These are phyloP conservation scores for Saguinus midas DNA, from an alignment of 2,113 vertebrate species.

Conservation along the genomic window DNA sequence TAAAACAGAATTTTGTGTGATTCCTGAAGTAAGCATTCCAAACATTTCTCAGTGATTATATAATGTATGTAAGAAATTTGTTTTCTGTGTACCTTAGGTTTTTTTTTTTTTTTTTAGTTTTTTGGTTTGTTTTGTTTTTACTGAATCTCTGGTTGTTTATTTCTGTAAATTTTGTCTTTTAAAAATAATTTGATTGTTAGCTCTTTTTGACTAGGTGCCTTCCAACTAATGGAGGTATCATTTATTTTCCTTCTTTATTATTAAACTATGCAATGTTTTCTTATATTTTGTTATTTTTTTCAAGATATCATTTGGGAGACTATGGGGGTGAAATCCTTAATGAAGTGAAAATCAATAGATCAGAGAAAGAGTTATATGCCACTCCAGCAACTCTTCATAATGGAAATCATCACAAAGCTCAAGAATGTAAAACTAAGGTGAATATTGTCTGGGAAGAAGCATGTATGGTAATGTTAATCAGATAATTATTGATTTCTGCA, in stretches of 20 bases:
- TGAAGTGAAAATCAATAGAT: constrained; percentile 89
- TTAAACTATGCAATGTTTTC: constrained; percentile 45
- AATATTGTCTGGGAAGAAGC: background rate
- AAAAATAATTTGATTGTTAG: constrained; percentile 19
- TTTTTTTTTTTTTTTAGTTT: background rate
- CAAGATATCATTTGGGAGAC: constrained; percentile 92
- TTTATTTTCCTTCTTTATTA: background rate
- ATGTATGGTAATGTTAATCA: background rate
- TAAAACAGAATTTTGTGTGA: constrained; percentile 32
- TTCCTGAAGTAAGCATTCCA: constrained; percentile 15
- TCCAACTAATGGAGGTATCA: background rate
- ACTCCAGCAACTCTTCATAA: constrained; percentile 87
- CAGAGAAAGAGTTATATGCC: constrained; percentile 89
- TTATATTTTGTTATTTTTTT: constrained; percentile 62
- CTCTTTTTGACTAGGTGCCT: background rate
- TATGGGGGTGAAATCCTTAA: constrained; percentile 93
- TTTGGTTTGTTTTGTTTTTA: background rate
- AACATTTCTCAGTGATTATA: constrained; percentile 10
- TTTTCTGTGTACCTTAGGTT: background rate
- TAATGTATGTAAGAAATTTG: background rate
- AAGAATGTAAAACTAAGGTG: constrained; percentile 93
- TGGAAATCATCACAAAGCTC: constrained; percentile 89
- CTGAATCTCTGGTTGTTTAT: background rate
- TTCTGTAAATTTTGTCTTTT: constrained; percentile 4
- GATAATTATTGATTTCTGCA: background rate